A percentile compares a stretch with the other conserved stretches of the same genome.
These are phyloP conservation scores for Ornithorhynchus anatinus DNA, from an alignment of 2,113 vertebrate genomes.

Conservation along the genomic window DNA sequence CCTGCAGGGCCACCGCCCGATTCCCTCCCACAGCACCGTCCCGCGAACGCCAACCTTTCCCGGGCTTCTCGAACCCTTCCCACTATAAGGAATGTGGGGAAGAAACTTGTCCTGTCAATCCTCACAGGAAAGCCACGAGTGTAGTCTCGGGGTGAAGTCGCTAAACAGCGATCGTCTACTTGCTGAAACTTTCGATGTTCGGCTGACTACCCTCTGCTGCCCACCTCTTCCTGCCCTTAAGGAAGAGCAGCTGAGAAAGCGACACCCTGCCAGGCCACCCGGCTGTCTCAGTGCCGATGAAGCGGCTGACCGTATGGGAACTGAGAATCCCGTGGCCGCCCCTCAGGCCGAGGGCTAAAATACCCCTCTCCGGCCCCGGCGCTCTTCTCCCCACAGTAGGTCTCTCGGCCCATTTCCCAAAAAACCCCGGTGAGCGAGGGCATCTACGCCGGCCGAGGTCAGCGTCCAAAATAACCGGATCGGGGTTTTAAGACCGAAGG, in stretches of 20 bases:
- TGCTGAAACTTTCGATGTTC: constrained; percentile 29
- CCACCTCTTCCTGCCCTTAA: constrained; percentile 10
- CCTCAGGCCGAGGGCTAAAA: constrained; percentile 59
- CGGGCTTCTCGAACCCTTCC: constrained; percentile 29
- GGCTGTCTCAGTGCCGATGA: background rate
- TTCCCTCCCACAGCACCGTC: constrained; percentile 6
- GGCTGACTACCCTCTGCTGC: constrained; percentile 32
- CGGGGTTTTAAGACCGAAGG: constrained; percentile 79
- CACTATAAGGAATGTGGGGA: constrained; percentile 25
- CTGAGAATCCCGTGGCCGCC: constrained; percentile 45
- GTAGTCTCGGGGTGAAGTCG: constrained; percentile 7
- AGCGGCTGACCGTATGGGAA: constrained; percentile 23
- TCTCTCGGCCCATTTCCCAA: constrained; percentile 41
- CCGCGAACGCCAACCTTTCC: background rate
- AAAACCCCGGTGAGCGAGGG: constrained; percentile 54
- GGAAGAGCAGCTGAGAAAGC: constrained; percentile 35
- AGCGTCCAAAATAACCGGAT: constrained; percentile 76
- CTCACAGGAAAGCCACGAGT: constrained; percentile 28
- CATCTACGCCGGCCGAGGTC: constrained; percentile 74
- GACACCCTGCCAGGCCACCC: background rate
- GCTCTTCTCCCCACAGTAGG: constrained; percentile 31
- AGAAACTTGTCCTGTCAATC: constrained; percentile 43
- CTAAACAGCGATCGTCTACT: background rate
- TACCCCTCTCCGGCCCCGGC: constrained; percentile 32
- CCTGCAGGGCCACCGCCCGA: no score